These are phyloP conservation scores for Puma concolor DNA, from an alignment of 2,113 vertebrate species.

Conservation along the genomic window DNA sequence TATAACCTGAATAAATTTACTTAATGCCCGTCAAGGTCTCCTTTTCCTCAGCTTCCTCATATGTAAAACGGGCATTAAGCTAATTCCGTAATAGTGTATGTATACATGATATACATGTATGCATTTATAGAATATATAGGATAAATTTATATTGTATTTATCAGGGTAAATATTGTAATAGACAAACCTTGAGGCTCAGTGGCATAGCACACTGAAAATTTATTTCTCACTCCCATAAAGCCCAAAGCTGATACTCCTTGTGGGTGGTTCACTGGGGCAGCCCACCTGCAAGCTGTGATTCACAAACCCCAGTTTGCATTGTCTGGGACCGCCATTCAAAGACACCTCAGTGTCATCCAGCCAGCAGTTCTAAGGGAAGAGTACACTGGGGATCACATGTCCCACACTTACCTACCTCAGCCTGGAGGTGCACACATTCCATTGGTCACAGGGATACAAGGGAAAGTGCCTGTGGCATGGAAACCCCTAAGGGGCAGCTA, in stretches of 20 bases:
- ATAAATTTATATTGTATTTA: neutral
- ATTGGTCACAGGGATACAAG: neutral
- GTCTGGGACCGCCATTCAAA: neutral
- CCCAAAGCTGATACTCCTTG: neutral
- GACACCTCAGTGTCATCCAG: neutral
- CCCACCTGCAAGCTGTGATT: neutral
- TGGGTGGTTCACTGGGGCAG: neutral
- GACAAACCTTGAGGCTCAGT: neutral
- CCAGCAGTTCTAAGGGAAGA: neutral
- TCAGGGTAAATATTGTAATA: neutral
- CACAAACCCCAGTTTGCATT: neutral
- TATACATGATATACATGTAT: neutral
- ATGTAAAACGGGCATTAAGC: neutral
- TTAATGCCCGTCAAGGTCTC: neutral
- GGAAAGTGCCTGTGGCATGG: neutral
- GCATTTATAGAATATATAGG: neutral
- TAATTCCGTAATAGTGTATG: neutral
- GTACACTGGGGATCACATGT: neutral
- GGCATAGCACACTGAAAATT: neutral
- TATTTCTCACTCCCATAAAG: neutral
- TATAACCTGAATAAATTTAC: neutral
- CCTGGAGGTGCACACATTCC: neutral
- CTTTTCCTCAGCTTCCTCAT: neutral
- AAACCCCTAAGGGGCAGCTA: neutral
- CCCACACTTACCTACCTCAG: neutral